Evolutionary conservation across 2,113 vertebrate species (phyloP).

Genomic region (Cathartes aura): DNA sequence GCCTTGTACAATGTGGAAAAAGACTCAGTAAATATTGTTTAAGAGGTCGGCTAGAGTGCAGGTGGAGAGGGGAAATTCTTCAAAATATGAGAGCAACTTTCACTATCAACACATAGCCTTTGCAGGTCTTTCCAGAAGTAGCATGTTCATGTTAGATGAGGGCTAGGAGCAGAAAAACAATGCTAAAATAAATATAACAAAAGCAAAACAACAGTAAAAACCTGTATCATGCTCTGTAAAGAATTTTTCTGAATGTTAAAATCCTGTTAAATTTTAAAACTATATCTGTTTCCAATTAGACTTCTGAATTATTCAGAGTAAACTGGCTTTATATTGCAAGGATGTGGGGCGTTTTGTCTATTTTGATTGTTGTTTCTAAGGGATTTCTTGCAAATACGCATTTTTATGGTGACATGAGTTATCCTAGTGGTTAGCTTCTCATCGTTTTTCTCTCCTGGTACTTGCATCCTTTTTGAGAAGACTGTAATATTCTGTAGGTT

Average conservation of each 20-base stretch:
- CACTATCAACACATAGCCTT: not conserved
- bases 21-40: not conserved
- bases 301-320: slow-evolving; percentile 7
- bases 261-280: not conserved
- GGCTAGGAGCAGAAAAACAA: not conserved
- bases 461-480: not conserved
- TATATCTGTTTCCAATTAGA: not conserved
- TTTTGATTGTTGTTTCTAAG: slow-evolving; percentile 9
- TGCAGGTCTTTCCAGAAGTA: not conserved
- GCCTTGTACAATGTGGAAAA: not conserved
- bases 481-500: not conserved
- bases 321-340: not conserved
- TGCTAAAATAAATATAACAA: not conserved
- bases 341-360: not conserved
- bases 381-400: not conserved
- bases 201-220: not conserved
- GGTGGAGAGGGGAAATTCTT: not conserved
- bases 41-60: not conserved
- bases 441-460: not conserved
- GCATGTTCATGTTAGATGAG: not conserved
- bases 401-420: not conserved
- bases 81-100: not conserved
- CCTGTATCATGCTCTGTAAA: not conserved
- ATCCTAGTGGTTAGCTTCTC: not conserved
- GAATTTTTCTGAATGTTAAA: not conserved